Percentiles rank a stretch among this genome's conserved stretches.
Conservation (phyloP, 2,888 invertebrate species). For the Steinernema hermaphroditum region DNA sequence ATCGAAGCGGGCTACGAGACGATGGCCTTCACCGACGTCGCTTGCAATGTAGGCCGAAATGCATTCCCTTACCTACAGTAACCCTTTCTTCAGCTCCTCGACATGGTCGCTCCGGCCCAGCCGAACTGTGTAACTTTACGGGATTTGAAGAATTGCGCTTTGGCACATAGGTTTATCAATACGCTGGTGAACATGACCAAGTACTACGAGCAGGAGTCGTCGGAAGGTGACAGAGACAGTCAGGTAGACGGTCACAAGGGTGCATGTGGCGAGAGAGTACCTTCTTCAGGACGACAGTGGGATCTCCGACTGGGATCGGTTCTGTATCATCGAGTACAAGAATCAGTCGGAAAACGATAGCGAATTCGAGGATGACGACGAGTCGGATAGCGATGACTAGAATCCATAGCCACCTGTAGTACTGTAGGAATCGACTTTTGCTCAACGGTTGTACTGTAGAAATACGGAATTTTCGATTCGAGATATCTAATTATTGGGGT, state of each 20-base stretch:
- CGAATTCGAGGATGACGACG: constrained; percentile 35
- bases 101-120: constrained; percentile 86
- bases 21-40: constrained; percentile 82
- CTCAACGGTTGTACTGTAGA: too few relatives aligned
- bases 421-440: too few relatives aligned
- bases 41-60: constrained; percentile 75
- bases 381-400: neutral
- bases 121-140: constrained; percentile 79
- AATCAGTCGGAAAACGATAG: constrained; percentile 46
- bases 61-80: neutral
- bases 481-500: too few relatives aligned
- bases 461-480: too few relatives aligned
- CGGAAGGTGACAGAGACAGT: constrained; percentile 75
- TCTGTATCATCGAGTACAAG: constrained; percentile 96
- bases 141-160: constrained; percentile 90
- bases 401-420: too few relatives aligned
- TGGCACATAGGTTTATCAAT: constrained; percentile 96
- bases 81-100: constrained; percentile 78
- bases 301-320: constrained; percentile 86
- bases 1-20: constrained; percentile 95
- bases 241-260: constrained; percentile 9
- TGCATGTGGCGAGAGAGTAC: neutral
- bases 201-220: constrained; percentile 96
- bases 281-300: constrained; percentile 62
- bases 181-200: constrained; percentile 99